phyloP scores from a whole-genome alignment of 2,113 vertebrate genomes.

The Helogale parvula region DNA sequence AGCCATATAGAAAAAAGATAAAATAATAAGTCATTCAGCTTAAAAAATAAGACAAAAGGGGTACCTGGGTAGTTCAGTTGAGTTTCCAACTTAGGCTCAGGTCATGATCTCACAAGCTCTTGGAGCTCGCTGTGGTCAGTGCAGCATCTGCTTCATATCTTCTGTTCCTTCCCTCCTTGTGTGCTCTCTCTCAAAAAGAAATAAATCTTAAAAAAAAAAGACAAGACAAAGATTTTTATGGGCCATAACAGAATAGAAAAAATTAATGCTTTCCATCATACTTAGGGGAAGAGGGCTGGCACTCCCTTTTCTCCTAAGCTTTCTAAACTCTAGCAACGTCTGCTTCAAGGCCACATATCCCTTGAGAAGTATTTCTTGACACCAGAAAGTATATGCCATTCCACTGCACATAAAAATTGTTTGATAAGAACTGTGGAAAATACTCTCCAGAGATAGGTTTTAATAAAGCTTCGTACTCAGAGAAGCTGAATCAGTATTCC shows the following conservation, averaged over 20 bases:
- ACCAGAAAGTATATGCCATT: neutral
- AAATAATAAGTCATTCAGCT: neutral
- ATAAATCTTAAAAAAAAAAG: neutral
- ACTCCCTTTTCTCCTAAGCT: neutral
- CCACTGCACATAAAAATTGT: neutral
- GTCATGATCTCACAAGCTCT: no score
- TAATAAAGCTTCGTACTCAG: neutral
- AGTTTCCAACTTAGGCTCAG: no score
- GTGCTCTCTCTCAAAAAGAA: no score
- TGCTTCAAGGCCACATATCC: neutral
- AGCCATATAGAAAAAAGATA: neutral
- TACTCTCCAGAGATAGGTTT: neutral
- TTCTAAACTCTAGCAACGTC: neutral
- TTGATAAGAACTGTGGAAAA: neutral
- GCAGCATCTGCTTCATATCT: no score
- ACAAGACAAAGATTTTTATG: neutral
- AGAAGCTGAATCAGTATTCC: neutral
- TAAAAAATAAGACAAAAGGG: neutral
- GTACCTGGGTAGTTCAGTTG: no score
- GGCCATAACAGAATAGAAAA: neutral
- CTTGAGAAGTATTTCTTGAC: neutral
- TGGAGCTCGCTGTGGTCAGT: no score
- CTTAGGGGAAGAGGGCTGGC: neutral
- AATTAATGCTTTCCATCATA: neutral
- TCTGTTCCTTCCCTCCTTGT: no score